Percentiles rank a stretch among this genome's conserved stretches.
Conservation (phyloP, 2,113 vertebrate species). For the Syrrhaptes paradoxus region DNA sequence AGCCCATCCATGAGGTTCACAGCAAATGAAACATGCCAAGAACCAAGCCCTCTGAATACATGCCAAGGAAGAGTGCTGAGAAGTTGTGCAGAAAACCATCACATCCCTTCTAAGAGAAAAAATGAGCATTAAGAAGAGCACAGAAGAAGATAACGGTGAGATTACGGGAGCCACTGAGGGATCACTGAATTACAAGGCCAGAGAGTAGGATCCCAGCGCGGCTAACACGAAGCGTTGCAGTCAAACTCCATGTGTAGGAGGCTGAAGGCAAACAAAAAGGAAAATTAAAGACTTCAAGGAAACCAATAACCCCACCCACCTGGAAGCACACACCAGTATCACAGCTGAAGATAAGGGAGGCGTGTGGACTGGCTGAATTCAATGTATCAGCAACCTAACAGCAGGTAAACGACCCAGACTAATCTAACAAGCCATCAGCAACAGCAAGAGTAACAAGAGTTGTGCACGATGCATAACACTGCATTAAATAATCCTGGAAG, state of each 20-base stretch:
- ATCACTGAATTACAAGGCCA: neutral
- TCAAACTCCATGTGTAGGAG: neutral
- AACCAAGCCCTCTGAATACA: neutral
- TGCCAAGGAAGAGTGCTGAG: neutral
- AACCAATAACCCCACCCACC: neutral
- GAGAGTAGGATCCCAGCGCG: neutral
- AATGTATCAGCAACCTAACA: neutral
- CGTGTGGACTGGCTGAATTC: neutral
- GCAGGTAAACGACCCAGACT: neutral
- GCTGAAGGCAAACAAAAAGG: neutral
- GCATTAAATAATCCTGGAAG: neutral
- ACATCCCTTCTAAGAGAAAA: neutral
- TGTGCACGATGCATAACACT: neutral
- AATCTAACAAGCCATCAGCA: neutral
- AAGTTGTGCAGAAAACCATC: neutral
- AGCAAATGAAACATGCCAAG: neutral
- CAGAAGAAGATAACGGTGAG: neutral
- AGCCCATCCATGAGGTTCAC: neutral
- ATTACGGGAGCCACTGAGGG: neutral
- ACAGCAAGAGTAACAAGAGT: neutral
- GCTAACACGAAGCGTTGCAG: rapidly evolving
- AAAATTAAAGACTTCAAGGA: neutral
- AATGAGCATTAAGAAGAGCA: neutral
- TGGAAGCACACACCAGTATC: neutral
- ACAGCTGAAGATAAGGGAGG: neutral